Base-by-base conservation (phyloP, 23 tunicate species). In the Phallusia fumigata region DNA sequence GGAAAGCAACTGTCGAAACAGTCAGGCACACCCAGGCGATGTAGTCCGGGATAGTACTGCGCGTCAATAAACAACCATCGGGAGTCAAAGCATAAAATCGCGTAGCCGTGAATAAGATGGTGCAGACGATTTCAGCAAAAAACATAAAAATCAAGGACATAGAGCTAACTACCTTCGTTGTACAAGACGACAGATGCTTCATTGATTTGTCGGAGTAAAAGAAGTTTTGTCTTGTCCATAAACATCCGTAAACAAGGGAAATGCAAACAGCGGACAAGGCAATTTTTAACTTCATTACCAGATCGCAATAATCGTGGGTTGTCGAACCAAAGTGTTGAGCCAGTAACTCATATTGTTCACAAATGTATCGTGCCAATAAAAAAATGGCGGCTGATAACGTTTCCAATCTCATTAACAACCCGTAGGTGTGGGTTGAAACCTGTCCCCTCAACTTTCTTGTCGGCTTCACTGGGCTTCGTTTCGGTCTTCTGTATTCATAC, bases 211-310 rank as follows among this genome's bases (percentile, higher is more conserved):
- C 85, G 21, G 87, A 36, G 72, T 91, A 91, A 58, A 86, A 86
- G 40, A 86, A 87, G 24, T 86, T 82, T 79, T 91, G 96, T 6
- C 90, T 53, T 26, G 77, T 83, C 96, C 96, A 91, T 31, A 91
- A 36, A 79, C 82, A 91, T 30, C 74, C 35, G 76, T 91, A 91
- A n/a, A 91, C 65, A 12, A 85, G 58, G 0, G 72, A 49, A 19
- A 91, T 18, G 30, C 58, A 82, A 35, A 91, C 18, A 5, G 84
- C 81, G 26, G 87, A 35, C 32, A 86, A 36, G 8, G 74, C 76
- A 50, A 91, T 31, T 52, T 91, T 91, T 12, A 83, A 12, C 76
- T 76, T 81, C 35, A 86, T 50, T 8, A 86, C 75, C 22, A 73
- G 58, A 83, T 82, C 35, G 52, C 96, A 91, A 33, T 83, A 84